Evolutionary conservation across 2,797 vertebrate genomes (phyloP), one percentile per base, ranked within the genome.

Genomic region (Adrianichthys oophorus): DNA sequence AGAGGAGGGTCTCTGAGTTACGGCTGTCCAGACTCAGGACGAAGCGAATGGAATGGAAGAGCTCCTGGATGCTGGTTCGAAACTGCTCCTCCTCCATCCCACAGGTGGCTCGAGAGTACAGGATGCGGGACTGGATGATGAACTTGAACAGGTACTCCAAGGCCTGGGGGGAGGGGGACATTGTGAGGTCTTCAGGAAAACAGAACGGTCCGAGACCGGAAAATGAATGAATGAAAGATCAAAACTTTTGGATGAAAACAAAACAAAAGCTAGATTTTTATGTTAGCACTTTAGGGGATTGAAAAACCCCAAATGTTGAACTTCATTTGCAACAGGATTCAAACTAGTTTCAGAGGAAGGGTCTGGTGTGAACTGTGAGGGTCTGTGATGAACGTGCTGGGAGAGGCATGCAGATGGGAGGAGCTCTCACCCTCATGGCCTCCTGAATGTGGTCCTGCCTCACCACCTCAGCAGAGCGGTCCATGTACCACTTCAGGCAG

Each of bases 61-160:
- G 95, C 46, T 99, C 96, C 80, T 97, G 96, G 89, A 99, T 93
- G 88, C 95, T 97, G 80, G 87, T 86, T 48, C 95, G 92, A 71
- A 99, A 99, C 80, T 95, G 95, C n/a, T 99, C 97, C 80, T 99
- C 98, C 78, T 99, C 98, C 95, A 98, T 92, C 0, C 98, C 96
- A 10, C 96, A 95, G 1, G 98, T 99, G 72, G 98, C 97, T 68
- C 98, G 92, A 10, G 97, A 98, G 89, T 98, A 99, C 50, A 99
- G 92, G 86, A 96, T 93, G 41, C 98, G 93, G 8, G 96, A 98
- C 90, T 98, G 98, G 52, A 99, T 92, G 66, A 99, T 98, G 80
- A 99, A 99, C 91, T 99, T 99, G 74, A 99, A 98, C 75, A 99
- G 93, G 73, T 98, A 98, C 86, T 99, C 98, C 87, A 99, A 87